These are phyloP conservation scores for Pandemis corylana DNA, from an alignment of 2,888 invertebrate genomes.

Conservation along the genomic window DNA sequence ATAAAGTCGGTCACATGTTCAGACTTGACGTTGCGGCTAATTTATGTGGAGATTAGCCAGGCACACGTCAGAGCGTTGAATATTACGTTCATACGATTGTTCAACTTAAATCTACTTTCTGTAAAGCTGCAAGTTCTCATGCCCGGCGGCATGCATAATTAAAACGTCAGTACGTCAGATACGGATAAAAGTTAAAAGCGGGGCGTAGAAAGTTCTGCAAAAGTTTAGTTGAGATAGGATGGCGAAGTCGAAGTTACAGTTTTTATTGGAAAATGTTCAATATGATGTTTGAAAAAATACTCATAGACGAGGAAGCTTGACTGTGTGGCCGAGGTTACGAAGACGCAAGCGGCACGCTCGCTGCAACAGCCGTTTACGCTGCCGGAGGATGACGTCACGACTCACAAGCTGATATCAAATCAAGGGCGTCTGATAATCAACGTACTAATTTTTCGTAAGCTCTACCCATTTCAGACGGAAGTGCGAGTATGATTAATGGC, in stretches of 20 bases:
- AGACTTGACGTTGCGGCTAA: constrained; percentile 27
- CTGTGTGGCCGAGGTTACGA: constrained; percentile 23
- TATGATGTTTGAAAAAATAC: constrained; percentile 27
- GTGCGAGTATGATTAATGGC: background rate
- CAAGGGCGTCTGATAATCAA: constrained; percentile 5
- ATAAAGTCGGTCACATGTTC: constrained; percentile 16
- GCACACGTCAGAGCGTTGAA: constrained; percentile 19
- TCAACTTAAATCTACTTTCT: constrained; percentile 24
- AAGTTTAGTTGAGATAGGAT: constrained; percentile 16
- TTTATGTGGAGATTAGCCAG: constrained; percentile 37
- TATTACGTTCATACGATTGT: constrained; percentile 22
- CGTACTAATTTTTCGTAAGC: constrained; percentile 13
- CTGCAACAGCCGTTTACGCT: constrained; percentile 9
- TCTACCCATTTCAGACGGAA: background rate
- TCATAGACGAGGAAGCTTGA: constrained; percentile 15
- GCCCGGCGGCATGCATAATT: constrained; percentile 15
- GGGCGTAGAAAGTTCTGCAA: background rate
- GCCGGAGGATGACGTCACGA: constrained; percentile 17
- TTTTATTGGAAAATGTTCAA: constrained; percentile 33
- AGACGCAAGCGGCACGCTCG: constrained; percentile 17
- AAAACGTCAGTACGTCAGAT: constrained; percentile 21
- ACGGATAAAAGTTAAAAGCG: constrained; percentile 15
- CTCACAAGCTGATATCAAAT: constrained; percentile 20
- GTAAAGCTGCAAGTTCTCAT: constrained; percentile 14
- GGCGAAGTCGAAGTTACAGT: constrained; percentile 29